phyloP scores from a whole-genome alignment of 2,113 vertebrate species.

The Neoarius graeffei region DNA sequence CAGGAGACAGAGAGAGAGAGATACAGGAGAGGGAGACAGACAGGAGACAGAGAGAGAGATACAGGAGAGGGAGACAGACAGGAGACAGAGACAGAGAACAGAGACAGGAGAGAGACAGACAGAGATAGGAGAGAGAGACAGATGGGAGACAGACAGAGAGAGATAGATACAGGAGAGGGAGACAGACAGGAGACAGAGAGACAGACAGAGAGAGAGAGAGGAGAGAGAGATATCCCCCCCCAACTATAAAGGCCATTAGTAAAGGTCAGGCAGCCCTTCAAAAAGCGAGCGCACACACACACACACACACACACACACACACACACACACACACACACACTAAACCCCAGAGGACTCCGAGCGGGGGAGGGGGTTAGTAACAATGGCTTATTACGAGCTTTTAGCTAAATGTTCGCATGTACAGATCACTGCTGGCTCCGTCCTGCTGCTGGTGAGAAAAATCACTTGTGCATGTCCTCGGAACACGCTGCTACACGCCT shows the following conservation, averaged over 20 bases:
- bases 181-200: neutral
- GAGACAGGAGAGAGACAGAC: neutral
- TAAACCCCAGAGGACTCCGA: neutral
- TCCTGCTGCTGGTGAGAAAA: neutral
- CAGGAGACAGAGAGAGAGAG: too few species aligned
- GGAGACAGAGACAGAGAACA: neutral
- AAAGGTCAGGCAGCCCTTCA: constrained; percentile 13
- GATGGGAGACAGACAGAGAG: too few species aligned
- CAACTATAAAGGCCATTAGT: neutral
- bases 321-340: neutral
- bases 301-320: neutral
- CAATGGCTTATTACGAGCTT: neutral
- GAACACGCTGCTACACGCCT: neutral
- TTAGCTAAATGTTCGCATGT: neutral
- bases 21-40: too few species aligned
- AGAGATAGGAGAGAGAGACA: neutral
- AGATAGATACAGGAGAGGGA: too few species aligned
- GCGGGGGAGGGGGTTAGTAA: neutral
- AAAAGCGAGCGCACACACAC: too few species aligned
- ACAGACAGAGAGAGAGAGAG: too few species aligned
- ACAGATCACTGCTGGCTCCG: neutral
- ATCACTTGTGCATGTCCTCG: neutral
- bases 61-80: too few species aligned
- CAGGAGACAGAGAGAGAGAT: too few species aligned
- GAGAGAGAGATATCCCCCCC: too few species aligned